Evolutionary conservation across 2,797 vertebrate species (phyloP), one percentile per base, ranked within the genome.

Genomic region (Danio albolineatus): DNA sequence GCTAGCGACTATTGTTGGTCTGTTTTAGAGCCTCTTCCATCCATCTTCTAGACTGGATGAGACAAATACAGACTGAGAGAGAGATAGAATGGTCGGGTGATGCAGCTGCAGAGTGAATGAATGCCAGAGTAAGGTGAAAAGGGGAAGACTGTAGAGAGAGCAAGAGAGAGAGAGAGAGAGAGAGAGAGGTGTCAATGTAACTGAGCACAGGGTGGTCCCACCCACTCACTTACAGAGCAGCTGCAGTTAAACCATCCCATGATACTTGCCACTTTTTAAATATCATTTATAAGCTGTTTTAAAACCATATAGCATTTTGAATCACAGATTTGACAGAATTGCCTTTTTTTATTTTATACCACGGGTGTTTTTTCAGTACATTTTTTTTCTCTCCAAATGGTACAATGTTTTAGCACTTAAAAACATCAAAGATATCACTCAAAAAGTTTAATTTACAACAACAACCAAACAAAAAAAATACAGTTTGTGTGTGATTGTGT

Each of bases 11-110:
- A 96, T 98, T 99, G 96, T 98, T 96, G 91, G 90, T 93, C 94
- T 94, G 93, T 95, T 96, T 95, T 95, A 96, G 95, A 95, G 97
- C 96, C 95, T 95, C 96, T 96, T 97, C 96, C 95, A 99, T 99
- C 96, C 95, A 99, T 99, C 97, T 95, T 94, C 90, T 87, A 92
- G 90, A 94, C 91, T 89, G 80, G 73, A 2, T 61, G 89, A 89
- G 94, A 97, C 95, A 97, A 97, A 97, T 93, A 83, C 90, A 91
- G 84, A 87, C 86, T 79, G 66, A 84, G 62, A 59, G 60, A 86
- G 91, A 41, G 91, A 92, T 92, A 92, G 90, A 92, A 91, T 53
- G 56, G 62, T 43, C 74, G 38, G 57, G 64, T 74, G 86, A 90
- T 94, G 94, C 95, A 95, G 94, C 95, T 95, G 94, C 92, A 91